These are phyloP conservation scores for Acanthosepion lycidas DNA, from an alignment of 2,888 invertebrate genomes.

Conservation along the genomic window DNA sequence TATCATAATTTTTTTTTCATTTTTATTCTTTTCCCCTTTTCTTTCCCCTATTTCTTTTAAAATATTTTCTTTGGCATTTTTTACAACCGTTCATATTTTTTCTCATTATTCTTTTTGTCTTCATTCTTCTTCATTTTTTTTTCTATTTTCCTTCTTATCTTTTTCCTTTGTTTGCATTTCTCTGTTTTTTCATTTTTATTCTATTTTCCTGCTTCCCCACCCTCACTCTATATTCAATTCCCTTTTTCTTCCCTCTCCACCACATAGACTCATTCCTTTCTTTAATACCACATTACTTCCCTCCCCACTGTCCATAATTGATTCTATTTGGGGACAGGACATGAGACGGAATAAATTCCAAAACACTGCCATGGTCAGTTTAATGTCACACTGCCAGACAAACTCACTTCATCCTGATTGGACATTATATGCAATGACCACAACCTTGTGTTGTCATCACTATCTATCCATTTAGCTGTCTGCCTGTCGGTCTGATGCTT, in stretches of 20 bases:
- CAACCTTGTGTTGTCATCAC: background rate
- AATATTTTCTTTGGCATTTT: too few species aligned
- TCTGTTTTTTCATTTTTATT: background rate
- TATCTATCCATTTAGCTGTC: background rate
- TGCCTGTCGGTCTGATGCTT: slow-evolving; percentile 15
- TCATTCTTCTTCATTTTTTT: too few species aligned
- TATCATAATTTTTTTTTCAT: background rate
- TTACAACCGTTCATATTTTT: too few species aligned
- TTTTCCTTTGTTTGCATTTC: background rate
- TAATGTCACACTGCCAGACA: background rate
- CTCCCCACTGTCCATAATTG: background rate
- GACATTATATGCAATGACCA: background rate
- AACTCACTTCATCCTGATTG: background rate
- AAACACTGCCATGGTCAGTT: background rate
- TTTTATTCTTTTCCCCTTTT: background rate
- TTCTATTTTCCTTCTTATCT: background rate
- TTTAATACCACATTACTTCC: background rate
- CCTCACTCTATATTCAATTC: background rate
- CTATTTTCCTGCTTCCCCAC: background rate
- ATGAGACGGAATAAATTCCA: background rate
- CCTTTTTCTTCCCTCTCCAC: background rate
- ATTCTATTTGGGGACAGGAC: background rate
- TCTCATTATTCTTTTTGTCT: too few species aligned
- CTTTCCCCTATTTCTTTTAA: background rate
- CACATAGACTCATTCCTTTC: background rate